A percentile compares a stretch with the other conserved stretches of the same genome.
phyloP scores from a whole-genome alignment of 2,113 vertebrate genomes.

The Hippocampus comes region DNA sequence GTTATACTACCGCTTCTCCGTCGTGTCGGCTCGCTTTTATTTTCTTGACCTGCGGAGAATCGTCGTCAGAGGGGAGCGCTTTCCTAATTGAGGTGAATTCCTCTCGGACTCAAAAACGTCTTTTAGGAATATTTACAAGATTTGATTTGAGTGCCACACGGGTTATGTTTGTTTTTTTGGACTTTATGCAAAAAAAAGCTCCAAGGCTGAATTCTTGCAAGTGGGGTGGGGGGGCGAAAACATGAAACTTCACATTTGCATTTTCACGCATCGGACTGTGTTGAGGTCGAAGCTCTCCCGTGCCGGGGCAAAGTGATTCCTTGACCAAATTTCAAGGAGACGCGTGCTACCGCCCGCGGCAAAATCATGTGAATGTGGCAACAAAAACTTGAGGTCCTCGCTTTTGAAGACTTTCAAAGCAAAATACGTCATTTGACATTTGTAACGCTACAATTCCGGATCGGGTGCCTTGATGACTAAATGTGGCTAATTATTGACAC shows the following conservation, averaged over 20 bases:
- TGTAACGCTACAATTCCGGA: constrained; percentile 29
- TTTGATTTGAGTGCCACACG: background rate
- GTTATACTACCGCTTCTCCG: background rate
- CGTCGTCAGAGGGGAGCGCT: background rate
- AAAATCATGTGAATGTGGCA: background rate
- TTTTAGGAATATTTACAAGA: background rate
- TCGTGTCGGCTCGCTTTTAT: background rate
- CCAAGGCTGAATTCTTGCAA: background rate
- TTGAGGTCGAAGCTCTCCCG: background rate
- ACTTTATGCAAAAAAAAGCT: background rate
- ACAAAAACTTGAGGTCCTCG: background rate
- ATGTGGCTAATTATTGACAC: constrained; percentile 5
- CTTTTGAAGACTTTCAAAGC: background rate
- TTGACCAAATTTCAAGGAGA: background rate
- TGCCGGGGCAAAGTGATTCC: background rate
- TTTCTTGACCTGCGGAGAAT: background rate
- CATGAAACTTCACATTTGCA: background rate
- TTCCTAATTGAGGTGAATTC: background rate
- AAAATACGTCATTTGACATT: background rate
- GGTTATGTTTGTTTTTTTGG: background rate
- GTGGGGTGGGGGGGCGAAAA: background rate
- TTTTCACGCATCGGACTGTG: background rate
- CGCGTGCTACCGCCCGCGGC: background rate
- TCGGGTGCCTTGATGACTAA: constrained; percentile 14
- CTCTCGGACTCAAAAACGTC: background rate